These are phyloP conservation scores for Bufo bufo DNA, from an alignment of 2,113 vertebrate species.

Conservation along the genomic window DNA sequence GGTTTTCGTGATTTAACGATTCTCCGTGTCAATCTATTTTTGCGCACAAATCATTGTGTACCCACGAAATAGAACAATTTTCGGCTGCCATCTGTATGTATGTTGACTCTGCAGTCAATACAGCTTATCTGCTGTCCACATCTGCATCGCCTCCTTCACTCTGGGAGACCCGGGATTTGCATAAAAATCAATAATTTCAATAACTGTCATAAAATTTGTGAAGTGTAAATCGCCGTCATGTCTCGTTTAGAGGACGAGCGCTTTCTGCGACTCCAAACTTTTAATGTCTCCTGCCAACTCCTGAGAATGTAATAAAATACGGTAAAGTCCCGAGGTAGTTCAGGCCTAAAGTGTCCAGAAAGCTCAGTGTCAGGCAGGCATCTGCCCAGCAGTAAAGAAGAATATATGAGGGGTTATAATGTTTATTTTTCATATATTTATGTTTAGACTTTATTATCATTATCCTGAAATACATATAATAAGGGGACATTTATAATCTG, in stretches of 20 bases:
- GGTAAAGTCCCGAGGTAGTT: not conserved
- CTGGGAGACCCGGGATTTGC: slow-evolving; percentile 40
- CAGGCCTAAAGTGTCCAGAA: not conserved
- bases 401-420: no score
- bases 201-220: slow-evolving; percentile 55
- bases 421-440: no score
- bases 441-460: no score
- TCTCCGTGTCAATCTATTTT: slow-evolving; percentile 21
- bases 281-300: slow-evolving; percentile 33
- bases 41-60: not conserved
- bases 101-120: slow-evolving; percentile 41
- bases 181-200: slow-evolving; percentile 58
- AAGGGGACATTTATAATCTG: no score
- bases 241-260: slow-evolving; percentile 25
- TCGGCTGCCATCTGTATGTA: slow-evolving; percentile 26
- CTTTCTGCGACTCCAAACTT: slow-evolving; percentile 29
- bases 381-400: not conserved
- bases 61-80: slow-evolving; percentile 22
- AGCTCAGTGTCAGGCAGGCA: not conserved
- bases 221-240: slow-evolving; percentile 54
- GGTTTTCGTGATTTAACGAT: not conserved
- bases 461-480: no score
- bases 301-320: slow-evolving; percentile 23
- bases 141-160: slow-evolving; percentile 4
- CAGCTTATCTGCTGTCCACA: slow-evolving; percentile 36